Conservation (phyloP, 2,888 invertebrate genomes). For the Muschampia plurimacula region DNA sequence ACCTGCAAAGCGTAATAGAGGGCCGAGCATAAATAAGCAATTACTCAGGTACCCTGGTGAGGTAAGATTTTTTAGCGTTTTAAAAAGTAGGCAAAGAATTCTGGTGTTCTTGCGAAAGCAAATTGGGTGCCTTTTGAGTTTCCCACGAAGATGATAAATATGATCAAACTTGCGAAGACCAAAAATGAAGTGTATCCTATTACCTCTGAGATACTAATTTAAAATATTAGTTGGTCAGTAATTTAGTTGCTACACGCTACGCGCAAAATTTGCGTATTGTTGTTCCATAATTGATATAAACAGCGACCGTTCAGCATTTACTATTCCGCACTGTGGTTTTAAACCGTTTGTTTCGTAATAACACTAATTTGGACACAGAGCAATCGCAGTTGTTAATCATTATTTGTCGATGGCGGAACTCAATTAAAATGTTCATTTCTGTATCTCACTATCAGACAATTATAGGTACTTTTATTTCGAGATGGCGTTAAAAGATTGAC, state of each 20-base stretch:
- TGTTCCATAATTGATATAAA: neutral
- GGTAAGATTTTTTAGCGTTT: too few species aligned
- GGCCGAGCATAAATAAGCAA: too few species aligned
- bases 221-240: neutral
- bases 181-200: too few species aligned
- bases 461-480: conserved; percentile 1
- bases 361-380: conserved; percentile 39
- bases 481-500: neutral
- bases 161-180: too few species aligned
- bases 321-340: conserved; percentile 16
- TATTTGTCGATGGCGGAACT: conserved; percentile 43
- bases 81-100: too few species aligned
- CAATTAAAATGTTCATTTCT: conserved; percentile 16
- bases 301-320: conserved; percentile 1
- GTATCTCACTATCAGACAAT: conserved; percentile 18
- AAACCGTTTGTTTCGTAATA: conserved; percentile 40
- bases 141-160: too few species aligned
- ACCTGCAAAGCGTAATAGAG: too few species aligned
- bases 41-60: too few species aligned
- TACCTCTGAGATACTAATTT: neutral
- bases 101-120: too few species aligned
- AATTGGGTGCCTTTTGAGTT: too few species aligned
- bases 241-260: neutral
- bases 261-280: neutral
- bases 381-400: conserved; percentile 39